phyloP scores from a whole-genome alignment of 2,888 invertebrate genomes.

The Brenthis ino region DNA sequence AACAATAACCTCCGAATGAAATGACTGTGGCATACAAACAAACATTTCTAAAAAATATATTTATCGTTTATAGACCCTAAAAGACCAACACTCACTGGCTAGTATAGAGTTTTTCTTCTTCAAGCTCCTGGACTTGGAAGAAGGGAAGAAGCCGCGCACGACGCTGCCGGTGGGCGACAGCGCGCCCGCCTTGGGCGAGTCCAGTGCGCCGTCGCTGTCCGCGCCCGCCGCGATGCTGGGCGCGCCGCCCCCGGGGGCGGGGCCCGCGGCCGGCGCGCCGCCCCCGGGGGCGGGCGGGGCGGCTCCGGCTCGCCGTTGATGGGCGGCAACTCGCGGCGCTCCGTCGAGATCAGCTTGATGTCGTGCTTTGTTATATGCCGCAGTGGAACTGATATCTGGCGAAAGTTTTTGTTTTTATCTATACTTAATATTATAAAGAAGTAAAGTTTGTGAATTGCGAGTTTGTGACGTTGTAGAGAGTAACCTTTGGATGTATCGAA shows the following conservation, averaged over 20 bases:
- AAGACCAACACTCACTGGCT: constrained; percentile 82
- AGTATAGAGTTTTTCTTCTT: constrained; percentile 89
- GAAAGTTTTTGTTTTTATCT: constrained; percentile 34
- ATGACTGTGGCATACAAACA: neutral
- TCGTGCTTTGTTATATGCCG: constrained; percentile 70
- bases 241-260: constrained; percentile 1
- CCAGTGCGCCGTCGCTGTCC: constrained; percentile 40
- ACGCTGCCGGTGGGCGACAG: constrained; percentile 73
- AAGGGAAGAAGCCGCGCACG: constrained; percentile 81
- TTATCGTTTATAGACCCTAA: no score
- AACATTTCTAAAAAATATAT: neutral
- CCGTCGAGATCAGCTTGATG: constrained; percentile 60
- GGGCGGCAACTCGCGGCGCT: constrained; percentile 58
- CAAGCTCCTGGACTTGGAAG: constrained; percentile 83
- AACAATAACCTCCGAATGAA: no score
- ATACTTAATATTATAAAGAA: no score
- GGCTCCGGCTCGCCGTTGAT: constrained; percentile 50
- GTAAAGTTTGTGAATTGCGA: no score
- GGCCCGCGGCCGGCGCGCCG: constrained; percentile 13
- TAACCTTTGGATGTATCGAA: no score
- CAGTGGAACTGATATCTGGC: constrained; percentile 49
- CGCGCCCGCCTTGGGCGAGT: constrained; percentile 41
- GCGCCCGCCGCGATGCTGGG: constrained; percentile 25
- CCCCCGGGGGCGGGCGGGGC: constrained; percentile 22
- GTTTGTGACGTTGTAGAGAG: no score